Evolutionary conservation across 2,113 vertebrate genomes (phyloP), one percentile per base, ranked within the genome.

Genomic region (Paradisaea rubra): DNA sequence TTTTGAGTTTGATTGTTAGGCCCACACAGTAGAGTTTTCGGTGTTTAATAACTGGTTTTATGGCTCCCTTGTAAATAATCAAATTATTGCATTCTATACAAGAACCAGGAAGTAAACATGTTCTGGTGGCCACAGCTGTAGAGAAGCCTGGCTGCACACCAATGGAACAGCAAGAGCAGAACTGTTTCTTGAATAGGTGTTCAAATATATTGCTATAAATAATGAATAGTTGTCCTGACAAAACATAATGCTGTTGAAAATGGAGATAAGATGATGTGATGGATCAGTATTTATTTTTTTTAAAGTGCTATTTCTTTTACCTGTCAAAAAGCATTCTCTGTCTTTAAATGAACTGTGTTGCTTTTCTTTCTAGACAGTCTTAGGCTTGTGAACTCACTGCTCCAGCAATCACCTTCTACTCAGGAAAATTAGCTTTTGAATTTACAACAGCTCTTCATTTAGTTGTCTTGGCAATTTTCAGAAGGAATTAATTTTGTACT

Each of bases 371-470:
- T 50, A 53, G 53, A 30, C 12, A 68, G 23, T 33, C 17, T 24
- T 61, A 70, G 39, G 37, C 44, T 86, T 12, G 3, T 89, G 71
- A 79, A 41, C 35, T 80, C 56, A 30, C 24, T 84, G 42, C 53
- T 94, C 30, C 59, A 85, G 37, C 45, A 89, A 53, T 91, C 45
- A 80, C 19, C 22, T 56, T 10, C 65, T 59, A 70, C 50, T 91
- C 3, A 14, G 22, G 54, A 91, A 94, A 95, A 89, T 49, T 44
- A 88, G 28, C 33, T 88, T 83, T 73, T 93, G 54, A 88, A 64
- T 89, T 94, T 91, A 66, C 27, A 93, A 50, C 44, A 81, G 25
- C 44, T 72, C 73, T 84, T 94, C 35, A 64, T 71, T 94, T 89
- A 50, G 7, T 63, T 78, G 52, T 83, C 54, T 80, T 69, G 64